Conservation (phyloP, 2,113 vertebrate species). For the Tragelaphus scriptus region DNA sequence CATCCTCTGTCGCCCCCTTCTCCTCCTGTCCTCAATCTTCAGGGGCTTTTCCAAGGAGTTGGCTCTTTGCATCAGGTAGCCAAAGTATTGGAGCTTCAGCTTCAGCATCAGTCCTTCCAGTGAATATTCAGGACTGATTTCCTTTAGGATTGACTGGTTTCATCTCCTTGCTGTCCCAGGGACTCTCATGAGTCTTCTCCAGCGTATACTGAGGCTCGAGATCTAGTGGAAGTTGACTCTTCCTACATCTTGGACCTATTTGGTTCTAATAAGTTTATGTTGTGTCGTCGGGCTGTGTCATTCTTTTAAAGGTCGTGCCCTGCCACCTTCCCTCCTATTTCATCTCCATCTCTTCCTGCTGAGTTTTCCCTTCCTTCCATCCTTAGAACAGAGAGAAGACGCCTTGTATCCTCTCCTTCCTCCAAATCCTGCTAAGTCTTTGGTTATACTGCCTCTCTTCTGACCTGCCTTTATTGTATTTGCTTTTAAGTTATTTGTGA, state of each 20-base stretch:
- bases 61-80: background rate
- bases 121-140: background rate
- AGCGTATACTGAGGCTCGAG: background rate
- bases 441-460: background rate
- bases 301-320: background rate
- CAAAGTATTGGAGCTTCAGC: background rate
- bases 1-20: background rate
- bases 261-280: background rate
- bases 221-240: background rate
- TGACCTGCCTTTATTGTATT: background rate
- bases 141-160: background rate
- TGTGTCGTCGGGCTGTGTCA: accelerated
- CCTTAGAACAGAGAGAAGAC: background rate
- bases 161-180: background rate
- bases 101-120: too few species aligned
- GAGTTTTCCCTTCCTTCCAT: background rate
- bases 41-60: background rate
- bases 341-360: background rate
- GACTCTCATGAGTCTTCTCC: background rate
- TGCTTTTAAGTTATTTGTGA: background rate
- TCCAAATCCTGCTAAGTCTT: background rate
- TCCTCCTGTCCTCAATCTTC: background rate
- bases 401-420: background rate
- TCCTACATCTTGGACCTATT: background rate
- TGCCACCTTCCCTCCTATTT: background rate